Percentiles rank a stretch among this genome's conserved stretches.
phyloP scores from a whole-genome alignment of 2,113 vertebrate species.

The Thryonomys swinderianus region DNA sequence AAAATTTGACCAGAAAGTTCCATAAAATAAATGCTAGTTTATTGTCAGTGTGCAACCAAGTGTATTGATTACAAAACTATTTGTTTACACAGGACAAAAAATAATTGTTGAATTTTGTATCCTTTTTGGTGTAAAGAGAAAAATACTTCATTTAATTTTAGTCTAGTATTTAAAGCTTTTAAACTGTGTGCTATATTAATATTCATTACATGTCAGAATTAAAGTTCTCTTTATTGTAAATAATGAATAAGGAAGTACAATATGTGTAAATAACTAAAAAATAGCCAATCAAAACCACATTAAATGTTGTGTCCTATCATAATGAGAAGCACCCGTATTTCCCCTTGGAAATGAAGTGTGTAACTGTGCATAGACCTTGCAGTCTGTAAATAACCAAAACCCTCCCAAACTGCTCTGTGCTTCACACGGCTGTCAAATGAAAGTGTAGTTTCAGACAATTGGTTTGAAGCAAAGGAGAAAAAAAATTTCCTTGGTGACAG shows the following conservation, averaged over 20 bases:
- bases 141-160: neutral
- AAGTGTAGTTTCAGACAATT: neutral
- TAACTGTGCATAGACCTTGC: neutral
- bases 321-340: neutral
- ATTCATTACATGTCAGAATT: neutral
- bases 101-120: neutral
- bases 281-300: neutral
- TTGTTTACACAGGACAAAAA: neutral
- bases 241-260: neutral
- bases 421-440: neutral
- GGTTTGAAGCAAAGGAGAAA: neutral
- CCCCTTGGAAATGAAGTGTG: rapidly evolving
- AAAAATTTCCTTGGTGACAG: neutral
- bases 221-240: neutral
- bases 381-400: neutral
- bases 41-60: neutral
- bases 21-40: neutral
- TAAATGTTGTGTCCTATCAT: neutral
- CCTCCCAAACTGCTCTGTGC: neutral
- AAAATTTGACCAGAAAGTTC: neutral
- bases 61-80: neutral
- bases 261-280: neutral
- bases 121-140: neutral
- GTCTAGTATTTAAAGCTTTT: neutral
- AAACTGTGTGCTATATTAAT: neutral